Evolutionary conservation across 92 coral and sea anemone genomes (phyloP).

Genomic region (Palythoa grandiflora): DNA sequence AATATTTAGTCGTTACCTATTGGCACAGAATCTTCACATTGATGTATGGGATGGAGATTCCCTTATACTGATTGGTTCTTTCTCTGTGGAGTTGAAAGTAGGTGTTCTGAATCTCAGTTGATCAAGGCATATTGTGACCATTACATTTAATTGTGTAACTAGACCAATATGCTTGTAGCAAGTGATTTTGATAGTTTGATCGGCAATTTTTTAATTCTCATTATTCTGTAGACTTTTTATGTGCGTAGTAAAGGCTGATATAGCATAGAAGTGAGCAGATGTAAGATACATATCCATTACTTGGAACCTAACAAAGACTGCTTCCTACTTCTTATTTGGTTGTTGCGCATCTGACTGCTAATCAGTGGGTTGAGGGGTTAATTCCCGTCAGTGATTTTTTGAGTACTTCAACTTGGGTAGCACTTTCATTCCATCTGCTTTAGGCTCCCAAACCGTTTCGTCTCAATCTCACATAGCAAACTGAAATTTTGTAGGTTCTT

Average conservation of each 20-base stretch:
- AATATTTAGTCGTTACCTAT: constrained; percentile 85
- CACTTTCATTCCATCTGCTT: no score
- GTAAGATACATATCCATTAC: neutral
- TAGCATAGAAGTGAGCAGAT: neutral
- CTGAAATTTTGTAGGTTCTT: no score
- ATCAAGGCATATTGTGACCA: neutral
- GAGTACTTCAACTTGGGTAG: no score
- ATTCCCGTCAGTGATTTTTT: no score
- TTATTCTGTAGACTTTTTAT: neutral
- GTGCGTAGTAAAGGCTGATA: neutral
- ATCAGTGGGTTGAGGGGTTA: no score
- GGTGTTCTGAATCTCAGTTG: neutral
- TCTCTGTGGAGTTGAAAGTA: constrained; percentile 86
- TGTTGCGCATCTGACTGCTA: no score
- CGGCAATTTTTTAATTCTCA: neutral
- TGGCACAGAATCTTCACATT: constrained; percentile 82
- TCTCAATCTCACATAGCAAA: no score
- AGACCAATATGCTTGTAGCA: neutral
- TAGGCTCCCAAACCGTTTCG: no score
- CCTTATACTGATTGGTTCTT: constrained; percentile 91
- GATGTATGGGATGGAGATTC: constrained; percentile 99
- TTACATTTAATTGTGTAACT: neutral
- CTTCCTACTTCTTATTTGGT: no score
- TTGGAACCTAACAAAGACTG: no score
- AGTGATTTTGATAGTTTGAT: neutral